A percentile compares a stretch with the other conserved stretches of the same genome.
Conservation (phyloP, 2,113 vertebrate species). For the Equus przewalskii region DNA sequence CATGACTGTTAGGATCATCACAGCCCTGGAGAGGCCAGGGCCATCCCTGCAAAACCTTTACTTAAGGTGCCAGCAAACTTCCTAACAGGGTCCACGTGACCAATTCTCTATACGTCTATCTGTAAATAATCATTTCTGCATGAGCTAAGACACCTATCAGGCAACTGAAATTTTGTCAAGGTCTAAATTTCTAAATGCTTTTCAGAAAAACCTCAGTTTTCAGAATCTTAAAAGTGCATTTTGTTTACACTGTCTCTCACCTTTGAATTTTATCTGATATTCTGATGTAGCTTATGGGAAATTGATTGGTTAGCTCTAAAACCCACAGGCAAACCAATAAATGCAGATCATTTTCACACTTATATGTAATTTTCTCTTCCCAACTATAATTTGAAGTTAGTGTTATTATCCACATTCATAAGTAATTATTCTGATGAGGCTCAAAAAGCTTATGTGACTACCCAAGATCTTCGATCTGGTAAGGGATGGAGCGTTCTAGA, state of each 20-base stretch:
- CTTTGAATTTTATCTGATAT: background rate
- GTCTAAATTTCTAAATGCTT: background rate
- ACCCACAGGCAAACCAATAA: background rate
- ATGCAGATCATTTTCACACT: background rate
- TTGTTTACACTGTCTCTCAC: background rate
- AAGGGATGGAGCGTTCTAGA: background rate
- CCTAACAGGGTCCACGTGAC: background rate
- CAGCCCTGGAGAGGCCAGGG: background rate
- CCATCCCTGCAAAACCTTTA: fast-evolving
- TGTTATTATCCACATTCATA: background rate
- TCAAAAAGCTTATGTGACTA: fast-evolving
- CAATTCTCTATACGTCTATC: background rate
- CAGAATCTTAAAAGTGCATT: background rate
- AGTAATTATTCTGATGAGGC: background rate
- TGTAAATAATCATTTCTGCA: background rate
- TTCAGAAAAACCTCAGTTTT: background rate
- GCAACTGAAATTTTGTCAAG: background rate
- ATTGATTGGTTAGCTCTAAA: background rate
- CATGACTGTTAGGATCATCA: fast-evolving
- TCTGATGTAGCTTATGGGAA: background rate
- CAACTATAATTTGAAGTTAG: background rate
- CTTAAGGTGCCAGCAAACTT: background rate
- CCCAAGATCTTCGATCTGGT: background rate
- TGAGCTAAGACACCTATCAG: background rate
- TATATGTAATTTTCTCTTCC: background rate